Evolutionary conservation across 2,888 invertebrate species (phyloP).

Genomic region (Busseola fusca): DNA sequence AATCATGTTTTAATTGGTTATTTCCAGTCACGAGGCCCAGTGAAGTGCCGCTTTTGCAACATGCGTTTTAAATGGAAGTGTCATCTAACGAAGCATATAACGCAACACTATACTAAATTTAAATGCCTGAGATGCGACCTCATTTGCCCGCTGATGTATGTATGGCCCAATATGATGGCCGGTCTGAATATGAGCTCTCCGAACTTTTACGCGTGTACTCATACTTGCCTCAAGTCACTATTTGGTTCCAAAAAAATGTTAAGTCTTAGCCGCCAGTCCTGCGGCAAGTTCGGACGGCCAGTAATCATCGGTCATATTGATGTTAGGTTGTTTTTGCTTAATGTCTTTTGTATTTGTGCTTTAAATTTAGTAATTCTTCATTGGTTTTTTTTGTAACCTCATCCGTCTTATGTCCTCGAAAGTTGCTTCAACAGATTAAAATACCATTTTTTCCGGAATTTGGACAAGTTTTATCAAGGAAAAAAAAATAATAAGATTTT

Average conservation of each 20-base stretch:
- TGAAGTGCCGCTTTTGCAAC: constrained; percentile 75
- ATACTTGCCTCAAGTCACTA: neutral
- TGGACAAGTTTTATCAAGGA: too few species aligned
- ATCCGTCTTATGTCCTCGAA: too few species aligned
- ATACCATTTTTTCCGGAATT: too few species aligned
- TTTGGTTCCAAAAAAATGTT: neutral
- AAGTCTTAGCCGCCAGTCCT: neutral
- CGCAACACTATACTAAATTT: constrained; percentile 71
- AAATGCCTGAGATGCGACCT: constrained; percentile 70
- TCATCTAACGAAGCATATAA: constrained; percentile 71
- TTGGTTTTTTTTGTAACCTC: too few species aligned
- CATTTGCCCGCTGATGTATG: constrained; percentile 64
- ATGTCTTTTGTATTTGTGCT: too few species aligned
- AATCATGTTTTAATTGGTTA: neutral
- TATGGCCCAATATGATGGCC: neutral
- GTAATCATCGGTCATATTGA: neutral
- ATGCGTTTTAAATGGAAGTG: constrained; percentile 76
- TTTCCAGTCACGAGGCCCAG: constrained; percentile 65
- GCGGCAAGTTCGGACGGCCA: neutral
- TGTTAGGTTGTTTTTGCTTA: constrained; percentile 2
- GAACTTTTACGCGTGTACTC: neutral
- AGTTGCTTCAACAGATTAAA: too few species aligned
- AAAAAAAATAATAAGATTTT: too few species aligned
- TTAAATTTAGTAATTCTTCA: too few species aligned
- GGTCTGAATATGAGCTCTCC: neutral